Evolutionary conservation across 35 echinoderm and acorn worm species (phyloP), one percentile per base, ranked within the genome.

Genomic region (Heliocidaris erythrogramma): DNA sequence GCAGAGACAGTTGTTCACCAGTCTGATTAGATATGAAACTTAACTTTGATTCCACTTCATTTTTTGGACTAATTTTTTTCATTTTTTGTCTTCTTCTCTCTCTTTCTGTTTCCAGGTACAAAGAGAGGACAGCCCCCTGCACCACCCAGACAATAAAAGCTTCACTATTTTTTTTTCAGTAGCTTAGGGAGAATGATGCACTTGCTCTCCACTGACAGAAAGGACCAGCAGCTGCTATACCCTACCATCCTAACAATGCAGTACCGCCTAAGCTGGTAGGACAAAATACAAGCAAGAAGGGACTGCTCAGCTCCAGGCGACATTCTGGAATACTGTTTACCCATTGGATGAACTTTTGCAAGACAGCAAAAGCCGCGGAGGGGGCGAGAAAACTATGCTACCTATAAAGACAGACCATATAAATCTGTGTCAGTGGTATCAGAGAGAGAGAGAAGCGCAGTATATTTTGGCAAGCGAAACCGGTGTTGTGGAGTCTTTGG

Each of bases 101-200:
- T 94, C 30, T 85, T 86, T 31, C 35, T 95, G 47, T 21, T 86
- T 95, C 27, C 50, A 97, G 96, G 96, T 97, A 50, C 32, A 88
- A 97, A 65, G 88, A 47, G 96, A 93, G 96, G 90, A 11, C 96
- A 94, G 24, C 96, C 96, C 18, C 96, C 96, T 31, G 59, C 69
- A 69, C 96, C 96, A 12, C 96, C 96, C 5, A 47, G 30, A 30
- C 94, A 94, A 49, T 94, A 87, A 30, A 2, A 95, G 31, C 31
- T 78, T 78, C 65, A 78, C 65, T 78, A 27, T 78, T 78, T 78
- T 42, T 78, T 42, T 42, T 78, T 78, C 17, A 27, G 65, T 78
- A 78, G 65, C 65, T 78, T 78, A 78, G 65, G 65, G 65, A 48
- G 48, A 31, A 14, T 32, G 92, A 93, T 69, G 92, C 92, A 32